A percentile compares a stretch with the other conserved stretches of the same genome.
Evolutionary conservation across 2,888 invertebrate genomes (phyloP).

Genomic region (Napeogenes inachia): DNA sequence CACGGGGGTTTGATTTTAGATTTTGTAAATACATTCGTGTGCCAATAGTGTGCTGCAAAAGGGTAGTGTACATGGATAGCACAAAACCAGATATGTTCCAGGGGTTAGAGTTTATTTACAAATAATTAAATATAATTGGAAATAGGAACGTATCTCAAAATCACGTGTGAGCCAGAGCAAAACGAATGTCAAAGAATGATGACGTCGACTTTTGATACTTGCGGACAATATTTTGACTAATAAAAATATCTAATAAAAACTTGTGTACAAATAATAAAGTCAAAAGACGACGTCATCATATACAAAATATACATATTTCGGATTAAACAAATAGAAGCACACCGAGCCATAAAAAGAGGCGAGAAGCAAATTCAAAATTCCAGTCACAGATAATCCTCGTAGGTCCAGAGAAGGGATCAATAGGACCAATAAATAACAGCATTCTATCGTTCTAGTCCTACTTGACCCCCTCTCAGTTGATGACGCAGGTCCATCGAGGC

Average conservation of each 20-base stretch:
- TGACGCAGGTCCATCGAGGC: constrained; percentile 22
- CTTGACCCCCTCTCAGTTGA: constrained; percentile 22
- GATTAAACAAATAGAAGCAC: constrained; percentile 65
- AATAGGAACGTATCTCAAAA: constrained; percentile 9
- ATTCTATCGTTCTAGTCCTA: constrained; percentile 11
- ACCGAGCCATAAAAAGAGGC: constrained; percentile 72
- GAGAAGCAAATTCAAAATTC: constrained; percentile 69
- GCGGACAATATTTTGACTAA: background rate
- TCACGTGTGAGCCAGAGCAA: constrained; percentile 26
- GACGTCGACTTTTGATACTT: constrained; percentile 29
- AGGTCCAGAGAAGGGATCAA: constrained; percentile 28
- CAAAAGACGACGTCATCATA: constrained; percentile 31
- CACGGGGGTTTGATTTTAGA: constrained; percentile 17
- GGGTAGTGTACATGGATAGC: constrained; percentile 15
- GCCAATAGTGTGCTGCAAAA: constrained; percentile 24
- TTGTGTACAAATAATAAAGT: constrained; percentile 19
- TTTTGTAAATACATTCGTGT: constrained; percentile 14
- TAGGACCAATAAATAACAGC: constrained; percentile 11
- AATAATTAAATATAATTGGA: constrained; percentile 3
- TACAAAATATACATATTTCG: constrained; percentile 32
- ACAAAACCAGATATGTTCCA: constrained; percentile 12
- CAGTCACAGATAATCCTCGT: constrained; percentile 61
- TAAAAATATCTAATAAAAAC: background rate
- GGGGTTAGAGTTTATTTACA: constrained; percentile 8
- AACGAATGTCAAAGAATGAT: constrained; percentile 14